Percentiles rank a stretch among this genome's conserved stretches.
Evolutionary conservation across 2,888 invertebrate genomes (phyloP).

Genomic region (Liposcelis brunnea): DNA sequence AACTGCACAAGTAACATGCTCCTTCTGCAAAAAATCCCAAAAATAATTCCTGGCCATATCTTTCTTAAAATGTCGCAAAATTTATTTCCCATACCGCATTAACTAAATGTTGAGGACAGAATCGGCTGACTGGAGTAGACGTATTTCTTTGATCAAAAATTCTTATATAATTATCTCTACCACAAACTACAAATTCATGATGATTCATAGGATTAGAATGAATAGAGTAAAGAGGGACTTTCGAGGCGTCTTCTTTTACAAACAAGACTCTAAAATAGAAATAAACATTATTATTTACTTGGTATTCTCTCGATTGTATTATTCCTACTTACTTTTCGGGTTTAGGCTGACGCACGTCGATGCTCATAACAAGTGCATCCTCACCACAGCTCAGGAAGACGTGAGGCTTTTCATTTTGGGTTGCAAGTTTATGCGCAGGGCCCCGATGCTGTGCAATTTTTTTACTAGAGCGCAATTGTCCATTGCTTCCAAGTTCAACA

Average conservation of each 20-base stretch:
- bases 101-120: conserved; percentile 42
- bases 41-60: not conserved
- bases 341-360: conserved; percentile 60
- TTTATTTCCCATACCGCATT: not conserved
- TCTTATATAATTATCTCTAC: conserved; percentile 60
- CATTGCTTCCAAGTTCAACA: conserved; percentile 32
- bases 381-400: conserved; percentile 69
- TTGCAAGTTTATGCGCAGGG: conserved; percentile 71
- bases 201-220: conserved; percentile 62
- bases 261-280: conserved; percentile 30
- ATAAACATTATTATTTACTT: not conserved
- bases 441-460: conserved; percentile 51
- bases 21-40: conserved; percentile 20
- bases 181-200: conserved; percentile 66
- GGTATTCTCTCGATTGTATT: not conserved
- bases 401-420: conserved; percentile 58
- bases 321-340: conserved; percentile 33
- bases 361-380: conserved; percentile 63
- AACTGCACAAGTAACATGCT: conserved; percentile 72
- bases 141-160: conserved; percentile 54
- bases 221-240: conserved; percentile 74
- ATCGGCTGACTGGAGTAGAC: conserved; percentile 34
- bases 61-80: not conserved
- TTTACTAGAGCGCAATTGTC: conserved; percentile 35
- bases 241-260: conserved; percentile 32